Base-by-base conservation (phyloP, 2,888 invertebrate genomes). In the Noctua fimbriata region DNA sequence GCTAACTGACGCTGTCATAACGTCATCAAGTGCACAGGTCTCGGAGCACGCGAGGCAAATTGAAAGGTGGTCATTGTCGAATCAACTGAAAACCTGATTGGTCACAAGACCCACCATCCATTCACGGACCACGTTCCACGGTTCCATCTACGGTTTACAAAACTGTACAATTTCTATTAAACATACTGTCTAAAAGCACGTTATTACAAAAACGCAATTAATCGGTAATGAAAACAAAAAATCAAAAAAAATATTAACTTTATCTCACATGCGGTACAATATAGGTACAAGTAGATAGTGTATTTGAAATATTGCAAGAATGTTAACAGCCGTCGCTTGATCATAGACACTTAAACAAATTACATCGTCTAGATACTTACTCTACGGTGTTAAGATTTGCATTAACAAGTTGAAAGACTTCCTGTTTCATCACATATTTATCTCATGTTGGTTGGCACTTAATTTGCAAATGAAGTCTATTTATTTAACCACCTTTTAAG, bases 381-480 rank as follows among this genome's bases (percentile, higher is more conserved):
- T 71, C 49, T 44, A 44, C 65, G 60, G 73, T 73, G 75, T 72
- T 67, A 36, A 70, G 32, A 79, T 81, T 87, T 80, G 72, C 67
- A 83, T 82, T 79, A 63, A 73, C 58, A 41, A 74, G 66, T 72
- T 52, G 47, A 72, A 76, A 69, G 28, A 81, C 67, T 83, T 88
- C 81, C 88, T 88, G 14, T 88, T 87, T 80, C 78, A 55, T 76
- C 55, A 87, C 58, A 6, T 58, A 6, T n/a, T 67, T 67, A 67
- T 16, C 66, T 67, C 16, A 66, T 14, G 41, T 41, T 14, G 24
- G 58, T n/a, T 28, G 60, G 6, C 32, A n/a, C 24, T 52, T 7
- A 66, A 47, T 44, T 78, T 47, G 41, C 24, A 28, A 49, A 76
- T 28, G 5, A 41, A 49, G 12, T 55, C 4, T 78, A 55, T 32